These are phyloP conservation scores for Psittacara wagleri DNA, from an alignment of 2,113 vertebrate species.

Conservation along the genomic window DNA sequence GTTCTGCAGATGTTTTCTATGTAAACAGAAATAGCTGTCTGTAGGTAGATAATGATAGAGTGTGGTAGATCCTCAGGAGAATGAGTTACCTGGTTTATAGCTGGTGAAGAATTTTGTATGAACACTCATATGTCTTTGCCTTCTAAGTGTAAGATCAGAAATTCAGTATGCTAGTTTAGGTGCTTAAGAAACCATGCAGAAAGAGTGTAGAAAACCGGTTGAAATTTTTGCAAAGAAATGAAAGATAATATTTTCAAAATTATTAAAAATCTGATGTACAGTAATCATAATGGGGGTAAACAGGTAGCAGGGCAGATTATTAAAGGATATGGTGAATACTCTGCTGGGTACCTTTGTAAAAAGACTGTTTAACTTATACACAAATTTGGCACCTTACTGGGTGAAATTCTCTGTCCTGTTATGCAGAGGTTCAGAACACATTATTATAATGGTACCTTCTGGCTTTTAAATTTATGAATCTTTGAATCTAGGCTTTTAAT, in stretches of 20 bases:
- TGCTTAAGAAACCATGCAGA: rapidly evolving
- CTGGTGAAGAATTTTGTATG: not conserved
- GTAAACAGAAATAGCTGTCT: not conserved
- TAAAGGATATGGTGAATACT: not conserved
- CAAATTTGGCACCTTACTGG: not conserved
- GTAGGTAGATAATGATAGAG: not conserved
- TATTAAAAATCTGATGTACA: not conserved
- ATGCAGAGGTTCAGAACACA: rapidly evolving
- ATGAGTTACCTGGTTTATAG: not conserved
- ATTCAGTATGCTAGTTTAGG: not conserved
- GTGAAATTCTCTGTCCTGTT: not conserved
- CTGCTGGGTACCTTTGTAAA: not conserved
- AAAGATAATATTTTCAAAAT: not conserved
- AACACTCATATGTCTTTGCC: rapidly evolving
- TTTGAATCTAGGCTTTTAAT: not conserved
- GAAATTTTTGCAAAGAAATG: not conserved
- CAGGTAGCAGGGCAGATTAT: not conserved
- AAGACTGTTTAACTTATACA: not conserved
- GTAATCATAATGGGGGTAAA: not conserved
- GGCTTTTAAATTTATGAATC: not conserved
- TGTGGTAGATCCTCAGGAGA: not conserved
- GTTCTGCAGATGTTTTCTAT: not conserved
- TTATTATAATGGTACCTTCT: not conserved
- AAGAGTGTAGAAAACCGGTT: not conserved
- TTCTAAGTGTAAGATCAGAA: not conserved